Conservation (phyloP, 1,140 invertebrate species). For the Philopotamus ludificatus region DNA sequence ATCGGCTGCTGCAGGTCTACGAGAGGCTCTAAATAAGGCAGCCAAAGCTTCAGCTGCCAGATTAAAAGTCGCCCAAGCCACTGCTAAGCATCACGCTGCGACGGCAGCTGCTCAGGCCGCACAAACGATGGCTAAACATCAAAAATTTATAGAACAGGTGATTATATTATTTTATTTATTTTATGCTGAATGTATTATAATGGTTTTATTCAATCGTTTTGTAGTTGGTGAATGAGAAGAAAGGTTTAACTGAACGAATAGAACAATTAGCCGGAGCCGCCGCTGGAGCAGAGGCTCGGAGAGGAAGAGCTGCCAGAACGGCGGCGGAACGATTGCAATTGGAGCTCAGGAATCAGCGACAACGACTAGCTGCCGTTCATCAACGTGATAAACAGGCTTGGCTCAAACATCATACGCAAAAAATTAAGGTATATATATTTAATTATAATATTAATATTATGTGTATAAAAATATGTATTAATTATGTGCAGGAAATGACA, state of each 20-base stretch:
- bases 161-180: neutral
- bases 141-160: conserved; percentile 39
- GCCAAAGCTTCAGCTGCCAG: conserved; percentile 15
- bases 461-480: neutral
- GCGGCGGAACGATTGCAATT: conserved; percentile 35
- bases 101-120: conserved; percentile 26
- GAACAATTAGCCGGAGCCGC: conserved; percentile 35
- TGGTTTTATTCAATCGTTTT: neutral
- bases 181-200: neutral
- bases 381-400: conserved; percentile 37
- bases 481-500: conserved; percentile 53
- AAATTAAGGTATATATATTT: conserved; percentile 39
- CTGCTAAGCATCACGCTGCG: conserved; percentile 25
- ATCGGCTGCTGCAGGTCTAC: conserved; percentile 20
- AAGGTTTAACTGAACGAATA: conserved; percentile 31
- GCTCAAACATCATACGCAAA: conserved; percentile 39
- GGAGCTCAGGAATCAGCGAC: conserved; percentile 37
- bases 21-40: conserved; percentile 24
- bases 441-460: no score
- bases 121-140: conserved; percentile 28
- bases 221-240: conserved; percentile 36
- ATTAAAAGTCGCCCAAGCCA: conserved; percentile 14
- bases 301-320: conserved; percentile 22
- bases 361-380: conserved; percentile 34
- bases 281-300: conserved; percentile 32